phyloP scores from a whole-genome alignment of 2,113 vertebrate species.

The Bombycilla garrulus region DNA sequence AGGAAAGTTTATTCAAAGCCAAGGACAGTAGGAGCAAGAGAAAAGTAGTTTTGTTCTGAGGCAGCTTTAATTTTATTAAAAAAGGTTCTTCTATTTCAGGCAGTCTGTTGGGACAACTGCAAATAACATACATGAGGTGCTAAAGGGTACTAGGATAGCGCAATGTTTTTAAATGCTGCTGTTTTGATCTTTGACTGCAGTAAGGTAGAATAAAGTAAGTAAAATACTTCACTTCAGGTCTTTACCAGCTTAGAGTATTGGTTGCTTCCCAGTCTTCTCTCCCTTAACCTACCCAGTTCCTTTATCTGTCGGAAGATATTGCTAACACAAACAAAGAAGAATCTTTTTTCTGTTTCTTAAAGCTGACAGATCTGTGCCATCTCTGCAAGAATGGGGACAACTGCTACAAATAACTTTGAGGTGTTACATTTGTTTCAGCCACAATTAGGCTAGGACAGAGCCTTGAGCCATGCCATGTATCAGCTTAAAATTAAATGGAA shows the following conservation, averaged over 20 bases:
- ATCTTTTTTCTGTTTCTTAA: not conserved
- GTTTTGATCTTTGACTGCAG: not conserved
- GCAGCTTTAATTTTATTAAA: not conserved
- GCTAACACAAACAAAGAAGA: not conserved
- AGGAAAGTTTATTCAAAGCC: not conserved
- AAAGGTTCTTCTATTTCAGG: not conserved
- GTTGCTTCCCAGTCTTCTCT: not conserved
- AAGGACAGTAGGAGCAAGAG: not conserved
- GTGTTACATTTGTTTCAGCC: not conserved
- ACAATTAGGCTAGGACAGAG: slow-evolving; percentile 31
- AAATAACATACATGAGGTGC: not conserved
- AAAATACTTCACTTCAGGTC: not conserved
- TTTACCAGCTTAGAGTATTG: not conserved
- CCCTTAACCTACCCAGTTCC: not conserved
- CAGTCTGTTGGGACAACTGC: not conserved
- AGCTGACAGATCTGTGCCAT: slow-evolving; percentile 1
- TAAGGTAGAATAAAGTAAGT: not conserved
- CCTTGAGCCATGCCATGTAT: not conserved
- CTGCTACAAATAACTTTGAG: slow-evolving; percentile 11
- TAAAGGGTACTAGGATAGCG: not conserved
- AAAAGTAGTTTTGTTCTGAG: not conserved
- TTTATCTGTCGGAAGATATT: not conserved
- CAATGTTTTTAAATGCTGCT: not conserved
- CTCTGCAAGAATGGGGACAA: not conserved
- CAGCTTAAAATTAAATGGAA: slow-evolving; percentile 15